Base-by-base conservation (phyloP, 2,797 vertebrate genomes). In the Tolypeutes matacus region DNA sequence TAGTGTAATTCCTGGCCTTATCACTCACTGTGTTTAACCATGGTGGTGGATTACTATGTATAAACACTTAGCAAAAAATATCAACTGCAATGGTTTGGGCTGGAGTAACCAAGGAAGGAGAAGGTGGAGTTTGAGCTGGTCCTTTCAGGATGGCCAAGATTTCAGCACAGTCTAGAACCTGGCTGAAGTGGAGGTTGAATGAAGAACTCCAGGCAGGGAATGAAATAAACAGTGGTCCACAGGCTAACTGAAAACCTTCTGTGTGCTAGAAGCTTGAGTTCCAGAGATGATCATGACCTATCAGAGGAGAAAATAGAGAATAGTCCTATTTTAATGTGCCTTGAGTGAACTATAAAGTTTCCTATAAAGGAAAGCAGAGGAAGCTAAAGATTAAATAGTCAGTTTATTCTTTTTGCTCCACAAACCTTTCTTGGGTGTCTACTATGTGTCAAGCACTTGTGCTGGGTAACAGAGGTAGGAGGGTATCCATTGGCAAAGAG, bases 1-100 rank as follows among this genome's bases (percentile, higher is more conserved):
- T 49, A 58, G 42, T 67, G 65, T 89, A 42, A 62, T 89, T 89
- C 75, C 85, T 75, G 89, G 53, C 42, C 73, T 84, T 81, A n/a
- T 81, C 67, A 64, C 31, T 88, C 56, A 72, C 15, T 82, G 42
- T 86, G 31, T 72, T 77, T 93, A 36, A 58, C 7, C 13, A 89
- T 76, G 75, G 62, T 58, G 58, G n/a, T 70, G 34, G 27, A 81
- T 85, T 83, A 51, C 65, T 39, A 73, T 21, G 34, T 58, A 6
- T 67, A 88, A 78, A n/a, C 31, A 36, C 31, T 87, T 81, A 65
- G 46, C 42, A 67, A 77, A 77, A 83, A 69, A 56, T 69, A 81
- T 20, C 39, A 89, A 29, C 60, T 89, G 20, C 76, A 60, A 49
- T 31, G 70, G 15, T 70, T 60, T 81, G n/a, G 31, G 46, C 46